Evolutionary conservation across 2,113 vertebrate species (phyloP).

Genomic region (Arvicanthis niloticus): DNA sequence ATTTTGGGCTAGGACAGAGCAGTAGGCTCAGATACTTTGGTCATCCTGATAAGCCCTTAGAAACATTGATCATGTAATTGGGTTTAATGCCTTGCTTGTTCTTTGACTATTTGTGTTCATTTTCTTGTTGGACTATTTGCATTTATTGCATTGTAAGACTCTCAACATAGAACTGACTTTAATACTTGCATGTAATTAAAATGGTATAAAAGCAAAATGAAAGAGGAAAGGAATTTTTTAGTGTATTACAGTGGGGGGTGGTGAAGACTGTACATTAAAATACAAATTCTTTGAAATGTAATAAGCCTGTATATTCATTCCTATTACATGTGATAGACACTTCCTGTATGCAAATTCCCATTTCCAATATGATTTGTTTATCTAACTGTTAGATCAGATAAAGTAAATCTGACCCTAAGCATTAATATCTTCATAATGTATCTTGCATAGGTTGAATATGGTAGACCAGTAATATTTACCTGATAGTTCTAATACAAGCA

Average conservation of each 20-base stretch:
- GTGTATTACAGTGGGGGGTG: background rate
- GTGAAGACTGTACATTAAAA: background rate
- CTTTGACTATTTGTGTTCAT: too few relatives aligned
- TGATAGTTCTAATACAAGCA: background rate
- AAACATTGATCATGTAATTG: too few relatives aligned
- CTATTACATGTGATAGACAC: background rate
- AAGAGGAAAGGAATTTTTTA: background rate
- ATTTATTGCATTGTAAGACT: too few relatives aligned
- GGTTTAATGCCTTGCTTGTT: too few relatives aligned
- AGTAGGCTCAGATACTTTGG: too few relatives aligned
- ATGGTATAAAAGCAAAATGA: too few relatives aligned
- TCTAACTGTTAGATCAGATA: background rate
- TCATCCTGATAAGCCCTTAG: too few relatives aligned
- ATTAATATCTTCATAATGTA: background rate
- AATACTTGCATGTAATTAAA: too few relatives aligned
- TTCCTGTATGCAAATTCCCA: background rate
- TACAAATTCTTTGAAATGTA: constrained; percentile 1
- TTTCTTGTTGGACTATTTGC: too few relatives aligned
- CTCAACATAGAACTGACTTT: too few relatives aligned
- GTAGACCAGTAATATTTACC: background rate
- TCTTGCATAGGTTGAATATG: background rate
- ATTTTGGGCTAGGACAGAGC: too few relatives aligned
- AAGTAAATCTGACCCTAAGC: background rate
- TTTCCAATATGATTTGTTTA: background rate
- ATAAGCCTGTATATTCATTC: background rate